A percentile compares a stretch with the other conserved stretches of the same genome.
Evolutionary conservation across 2,888 invertebrate species (phyloP).

Genomic region (Tuberolachnus salignus): DNA sequence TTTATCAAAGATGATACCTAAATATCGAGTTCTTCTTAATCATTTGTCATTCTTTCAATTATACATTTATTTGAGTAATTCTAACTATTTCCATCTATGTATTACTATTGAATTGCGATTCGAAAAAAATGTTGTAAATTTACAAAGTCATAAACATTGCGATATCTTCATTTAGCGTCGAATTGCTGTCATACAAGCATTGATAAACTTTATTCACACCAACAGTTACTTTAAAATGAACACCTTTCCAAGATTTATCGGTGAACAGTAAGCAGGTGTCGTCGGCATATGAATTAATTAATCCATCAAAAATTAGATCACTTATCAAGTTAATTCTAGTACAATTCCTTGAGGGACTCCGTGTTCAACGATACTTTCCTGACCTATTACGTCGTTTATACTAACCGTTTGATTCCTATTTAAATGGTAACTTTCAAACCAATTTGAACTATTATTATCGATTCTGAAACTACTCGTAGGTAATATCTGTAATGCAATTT

Average conservation of each 20-base stretch:
- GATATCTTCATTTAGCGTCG: not conserved
- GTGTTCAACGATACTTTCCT: not conserved
- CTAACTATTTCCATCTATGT: not conserved
- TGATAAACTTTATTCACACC: not conserved
- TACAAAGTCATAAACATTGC: not conserved
- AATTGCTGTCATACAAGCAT: not conserved
- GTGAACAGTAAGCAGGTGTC: not conserved
- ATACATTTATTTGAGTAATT: not conserved
- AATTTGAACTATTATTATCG: too few relatives aligned
- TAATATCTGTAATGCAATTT: too few relatives aligned
- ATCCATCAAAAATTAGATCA: not conserved
- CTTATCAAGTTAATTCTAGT: too few relatives aligned
- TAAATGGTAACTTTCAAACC: not conserved
- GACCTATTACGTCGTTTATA: not conserved
- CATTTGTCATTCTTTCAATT: slow-evolving; percentile 2
- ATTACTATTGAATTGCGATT: not conserved
- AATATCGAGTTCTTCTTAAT: not conserved
- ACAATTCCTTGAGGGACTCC: too few relatives aligned
- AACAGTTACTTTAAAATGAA: not conserved
- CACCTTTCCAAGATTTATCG: not conserved
- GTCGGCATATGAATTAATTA: not conserved
- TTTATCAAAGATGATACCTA: slow-evolving; percentile 1
- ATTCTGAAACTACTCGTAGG: too few relatives aligned
- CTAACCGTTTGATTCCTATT: not conserved
- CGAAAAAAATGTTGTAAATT: not conserved